Conservation (phyloP, 2,888 invertebrate species). For the Julus scanicus region DNA sequence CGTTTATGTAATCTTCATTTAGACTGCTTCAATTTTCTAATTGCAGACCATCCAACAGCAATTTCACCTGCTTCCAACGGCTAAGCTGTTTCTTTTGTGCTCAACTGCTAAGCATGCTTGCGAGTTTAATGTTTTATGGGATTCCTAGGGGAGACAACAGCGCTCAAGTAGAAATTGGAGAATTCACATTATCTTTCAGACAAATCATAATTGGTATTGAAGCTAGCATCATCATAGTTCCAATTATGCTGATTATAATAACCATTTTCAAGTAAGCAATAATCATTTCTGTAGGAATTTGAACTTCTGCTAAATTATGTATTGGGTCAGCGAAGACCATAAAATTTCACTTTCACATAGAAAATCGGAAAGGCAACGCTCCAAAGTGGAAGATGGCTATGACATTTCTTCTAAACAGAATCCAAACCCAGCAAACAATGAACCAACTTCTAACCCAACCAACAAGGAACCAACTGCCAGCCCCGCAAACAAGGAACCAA, state of each 20-base stretch:
- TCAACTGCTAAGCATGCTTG: slow-evolving; percentile 46
- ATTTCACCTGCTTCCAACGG: slow-evolving; percentile 53
- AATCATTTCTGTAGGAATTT: not conserved
- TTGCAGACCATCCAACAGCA: slow-evolving; percentile 46
- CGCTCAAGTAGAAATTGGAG: slow-evolving; percentile 47
- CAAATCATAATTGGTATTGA: slow-evolving; percentile 51
- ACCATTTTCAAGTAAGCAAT: slow-evolving; percentile 48
- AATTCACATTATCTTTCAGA: slow-evolving; percentile 48
- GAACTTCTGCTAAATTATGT: not conserved
- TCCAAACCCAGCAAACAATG: not conserved
- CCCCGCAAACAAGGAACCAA: not conserved
- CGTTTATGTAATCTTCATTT: no score
- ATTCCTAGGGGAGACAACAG: slow-evolving; percentile 10
- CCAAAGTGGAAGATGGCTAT: not conserved
- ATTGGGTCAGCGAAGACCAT: not conserved
- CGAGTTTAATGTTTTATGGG: slow-evolving; percentile 50
- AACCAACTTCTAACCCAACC: not conserved
- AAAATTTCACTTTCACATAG: not conserved
- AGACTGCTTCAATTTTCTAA: not conserved
- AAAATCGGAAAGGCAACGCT: not conserved
- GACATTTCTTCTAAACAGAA: not conserved
- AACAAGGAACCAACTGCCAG: not conserved
- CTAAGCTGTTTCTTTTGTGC: slow-evolving; percentile 50
- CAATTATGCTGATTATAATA: slow-evolving; percentile 11
- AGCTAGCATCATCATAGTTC: slow-evolving; percentile 46